Percentiles rank a stretch among this genome's conserved stretches.
Conservation (phyloP, 2,113 vertebrate species). For the Bambusicola thoracicus region DNA sequence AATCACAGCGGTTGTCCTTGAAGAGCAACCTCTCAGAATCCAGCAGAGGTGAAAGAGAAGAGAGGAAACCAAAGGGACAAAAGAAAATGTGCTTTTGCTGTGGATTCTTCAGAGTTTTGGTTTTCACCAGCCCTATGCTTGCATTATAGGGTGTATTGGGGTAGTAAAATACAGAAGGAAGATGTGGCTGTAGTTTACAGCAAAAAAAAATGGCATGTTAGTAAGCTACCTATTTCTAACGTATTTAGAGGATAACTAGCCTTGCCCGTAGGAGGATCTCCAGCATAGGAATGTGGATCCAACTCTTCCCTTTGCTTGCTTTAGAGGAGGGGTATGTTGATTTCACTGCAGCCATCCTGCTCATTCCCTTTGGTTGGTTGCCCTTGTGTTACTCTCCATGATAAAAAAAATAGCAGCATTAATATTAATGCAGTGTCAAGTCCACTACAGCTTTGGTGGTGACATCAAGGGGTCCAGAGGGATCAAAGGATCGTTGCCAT, state of each 20-base stretch:
- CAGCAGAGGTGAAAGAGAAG: not conserved
- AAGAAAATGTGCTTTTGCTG: not conserved
- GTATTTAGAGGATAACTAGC: not conserved
- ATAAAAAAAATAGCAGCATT: not conserved
- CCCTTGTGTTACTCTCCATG: not conserved
- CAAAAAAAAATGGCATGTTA: not conserved
- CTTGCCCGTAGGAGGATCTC: no score
- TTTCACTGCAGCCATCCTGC: not conserved
- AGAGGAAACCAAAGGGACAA: not conserved
- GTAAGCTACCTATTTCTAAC: conserved; percentile 6
- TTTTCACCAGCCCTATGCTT: not conserved
- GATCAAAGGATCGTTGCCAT: not conserved
- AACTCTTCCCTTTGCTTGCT: not conserved
- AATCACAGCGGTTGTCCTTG: not conserved
- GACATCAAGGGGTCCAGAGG: not conserved
- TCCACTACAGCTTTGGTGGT: not conserved
- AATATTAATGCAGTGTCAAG: not conserved
- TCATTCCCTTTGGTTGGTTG: not conserved
- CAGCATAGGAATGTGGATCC: not conserved
- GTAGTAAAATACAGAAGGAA: not conserved
- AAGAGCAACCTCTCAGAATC: not conserved
- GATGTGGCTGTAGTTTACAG: not conserved
- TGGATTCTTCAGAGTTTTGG: not conserved
- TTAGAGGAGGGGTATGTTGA: not conserved
- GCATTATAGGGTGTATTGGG: not conserved